Percentiles rank a stretch among this genome's conserved stretches.
Evolutionary conservation across 2,797 vertebrate species (phyloP).

Genomic region (Acanthopagrus latus): DNA sequence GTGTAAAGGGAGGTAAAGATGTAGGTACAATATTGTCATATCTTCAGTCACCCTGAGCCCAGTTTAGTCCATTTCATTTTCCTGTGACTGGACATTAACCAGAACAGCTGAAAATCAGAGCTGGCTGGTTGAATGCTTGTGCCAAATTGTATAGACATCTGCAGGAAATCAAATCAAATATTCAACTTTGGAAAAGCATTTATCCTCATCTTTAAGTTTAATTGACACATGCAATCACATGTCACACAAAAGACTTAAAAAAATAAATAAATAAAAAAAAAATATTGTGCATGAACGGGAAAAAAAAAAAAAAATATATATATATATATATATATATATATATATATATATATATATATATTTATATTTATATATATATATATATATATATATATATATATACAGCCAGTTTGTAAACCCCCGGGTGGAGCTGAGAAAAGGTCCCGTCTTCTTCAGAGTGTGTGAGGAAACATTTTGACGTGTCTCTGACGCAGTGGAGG

Average conservation of each 20-base stretch:
- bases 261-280: too few species aligned
- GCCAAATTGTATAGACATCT: too few species aligned
- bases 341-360: not conserved
- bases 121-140: too few species aligned
- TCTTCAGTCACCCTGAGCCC: too few species aligned
- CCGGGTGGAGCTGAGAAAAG: not conserved
- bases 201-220: not conserved
- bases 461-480: conserved; percentile 24
- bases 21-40: too few species aligned
- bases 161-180: not conserved
- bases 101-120: too few species aligned
- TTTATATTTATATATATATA: too few species aligned
- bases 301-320: not conserved
- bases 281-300: not conserved
- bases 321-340: not conserved
- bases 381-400: too few species aligned
- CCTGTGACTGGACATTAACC: too few species aligned
- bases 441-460: not conserved
- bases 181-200: not conserved
- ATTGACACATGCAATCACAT: not conserved
- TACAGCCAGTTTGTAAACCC: not conserved
- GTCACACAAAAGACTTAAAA: not conserved
- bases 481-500: conserved; percentile 26
- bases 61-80: too few species aligned
- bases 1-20: too few species aligned